These are phyloP conservation scores for Pelochelys cantorii DNA, from an alignment of 2,797 vertebrate species.

Conservation along the genomic window DNA sequence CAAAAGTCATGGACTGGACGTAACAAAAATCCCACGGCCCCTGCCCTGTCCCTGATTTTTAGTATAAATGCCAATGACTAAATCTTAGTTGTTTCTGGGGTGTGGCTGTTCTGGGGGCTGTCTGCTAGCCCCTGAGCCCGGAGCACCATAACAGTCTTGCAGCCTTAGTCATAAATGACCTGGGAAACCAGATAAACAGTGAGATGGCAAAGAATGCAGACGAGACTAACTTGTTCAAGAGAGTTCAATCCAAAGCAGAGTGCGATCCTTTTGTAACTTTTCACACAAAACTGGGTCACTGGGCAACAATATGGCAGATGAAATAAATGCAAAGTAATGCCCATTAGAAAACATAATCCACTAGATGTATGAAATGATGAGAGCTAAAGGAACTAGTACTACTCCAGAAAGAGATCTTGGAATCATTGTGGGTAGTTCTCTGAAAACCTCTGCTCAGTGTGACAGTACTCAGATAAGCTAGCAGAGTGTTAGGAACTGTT, in stretches of 20 bases:
- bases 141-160: too few relatives aligned
- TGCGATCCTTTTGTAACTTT: accelerated
- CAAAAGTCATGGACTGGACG: too few relatives aligned
- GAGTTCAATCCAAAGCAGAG: not conserved
- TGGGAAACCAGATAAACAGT: not conserved
- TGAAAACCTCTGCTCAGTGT: not conserved
- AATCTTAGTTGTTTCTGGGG: too few relatives aligned
- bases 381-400: not conserved
- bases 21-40: too few relatives aligned
- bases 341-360: not conserved
- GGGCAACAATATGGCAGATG: not conserved
- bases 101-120: too few relatives aligned
- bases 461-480: not conserved
- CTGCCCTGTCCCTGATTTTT: too few relatives aligned
- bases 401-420: not conserved
- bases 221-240: not conserved
- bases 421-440: not conserved
- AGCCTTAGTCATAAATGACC: too few relatives aligned
- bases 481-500: not conserved
- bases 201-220: not conserved
- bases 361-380: not conserved
- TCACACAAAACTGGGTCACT: not conserved
- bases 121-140: too few relatives aligned
- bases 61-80: too few relatives aligned
- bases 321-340: not conserved